These are phyloP conservation scores for Hyperoplus lanceolatus DNA, from an alignment of 2,797 vertebrate genomes.

Conservation along the genomic window DNA sequence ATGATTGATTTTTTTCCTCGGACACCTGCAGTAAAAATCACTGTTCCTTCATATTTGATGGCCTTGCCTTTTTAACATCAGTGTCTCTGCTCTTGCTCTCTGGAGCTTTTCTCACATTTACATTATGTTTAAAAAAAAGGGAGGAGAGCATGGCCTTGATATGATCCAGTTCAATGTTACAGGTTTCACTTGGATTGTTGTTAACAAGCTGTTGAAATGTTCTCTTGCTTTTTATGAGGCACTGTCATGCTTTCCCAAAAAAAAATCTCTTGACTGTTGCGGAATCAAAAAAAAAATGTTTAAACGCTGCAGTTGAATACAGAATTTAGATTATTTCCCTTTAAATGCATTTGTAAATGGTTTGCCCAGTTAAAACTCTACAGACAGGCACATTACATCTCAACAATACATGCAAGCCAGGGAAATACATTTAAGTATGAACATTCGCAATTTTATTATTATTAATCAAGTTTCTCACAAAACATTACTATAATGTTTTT, in stretches of 20 bases:
- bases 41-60: neutral
- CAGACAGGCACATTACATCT: neutral
- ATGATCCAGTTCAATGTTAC: slow-evolving; percentile 25
- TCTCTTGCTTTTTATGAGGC: slow-evolving; percentile 36
- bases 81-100: slow-evolving; percentile 18
- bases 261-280: neutral
- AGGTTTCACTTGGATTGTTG: slow-evolving; percentile 34
- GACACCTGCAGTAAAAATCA: neutral
- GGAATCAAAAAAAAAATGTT: neutral
- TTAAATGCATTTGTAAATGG: neutral
- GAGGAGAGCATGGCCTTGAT: slow-evolving; percentile 29
- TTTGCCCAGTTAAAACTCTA: neutral
- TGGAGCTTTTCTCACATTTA: slow-evolving; percentile 17
- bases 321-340: neutral
- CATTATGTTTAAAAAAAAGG: slow-evolving; percentile 16
- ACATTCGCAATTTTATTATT: neutral
- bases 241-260: slow-evolving; percentile 17
- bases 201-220: too few relatives aligned
- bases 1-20: neutral
- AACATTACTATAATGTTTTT: neutral
- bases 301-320: neutral
- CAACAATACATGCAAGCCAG: neutral
- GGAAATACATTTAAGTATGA: neutral
- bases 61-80: slow-evolving; percentile 18
- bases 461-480: neutral